A percentile compares a stretch with the other conserved stretches of the same genome.
phyloP scores from a whole-genome alignment of 2,797 vertebrate genomes.

The Lagodon rhomboides region DNA sequence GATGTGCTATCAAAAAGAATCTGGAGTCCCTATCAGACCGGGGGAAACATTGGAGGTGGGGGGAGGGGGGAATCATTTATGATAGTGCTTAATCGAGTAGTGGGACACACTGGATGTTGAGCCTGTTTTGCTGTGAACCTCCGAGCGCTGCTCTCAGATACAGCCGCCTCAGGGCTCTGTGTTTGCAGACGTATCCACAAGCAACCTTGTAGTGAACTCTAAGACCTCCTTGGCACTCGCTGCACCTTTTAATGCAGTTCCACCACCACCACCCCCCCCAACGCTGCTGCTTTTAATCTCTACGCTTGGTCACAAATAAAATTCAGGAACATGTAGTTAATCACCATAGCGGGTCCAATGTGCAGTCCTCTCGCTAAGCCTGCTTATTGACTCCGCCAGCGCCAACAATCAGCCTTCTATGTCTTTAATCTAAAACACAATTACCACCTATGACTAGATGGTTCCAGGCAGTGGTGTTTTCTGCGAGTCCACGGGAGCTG shows the following conservation, averaged over 20 bases:
- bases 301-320: conserved; percentile 68
- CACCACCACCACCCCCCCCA: conserved; percentile 27
- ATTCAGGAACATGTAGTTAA: conserved; percentile 72
- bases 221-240: conserved; percentile 25
- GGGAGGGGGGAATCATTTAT: not conserved
- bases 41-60: not conserved
- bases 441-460: conserved; percentile 72
- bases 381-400: conserved; percentile 61
- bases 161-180: not conserved
- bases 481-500: conserved; percentile 33
- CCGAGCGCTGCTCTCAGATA: not conserved
- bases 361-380: conserved; percentile 42
- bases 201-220: conserved; percentile 27
- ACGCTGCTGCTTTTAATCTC: conserved; percentile 64
- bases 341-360: conserved; percentile 41
- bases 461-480: conserved; percentile 65
- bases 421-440: conserved; percentile 80
- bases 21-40: conserved; percentile 6
- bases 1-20: conserved; percentile 15
- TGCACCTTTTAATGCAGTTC: conserved; percentile 43
- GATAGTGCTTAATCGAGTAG: conserved; percentile 1
- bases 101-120: conserved; percentile 13
- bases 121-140: conserved; percentile 29
- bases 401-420: conserved; percentile 64
- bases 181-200: conserved; percentile 23